Base-by-base conservation (phyloP, 2,113 vertebrate species). In the Rafetus swinhoei region DNA sequence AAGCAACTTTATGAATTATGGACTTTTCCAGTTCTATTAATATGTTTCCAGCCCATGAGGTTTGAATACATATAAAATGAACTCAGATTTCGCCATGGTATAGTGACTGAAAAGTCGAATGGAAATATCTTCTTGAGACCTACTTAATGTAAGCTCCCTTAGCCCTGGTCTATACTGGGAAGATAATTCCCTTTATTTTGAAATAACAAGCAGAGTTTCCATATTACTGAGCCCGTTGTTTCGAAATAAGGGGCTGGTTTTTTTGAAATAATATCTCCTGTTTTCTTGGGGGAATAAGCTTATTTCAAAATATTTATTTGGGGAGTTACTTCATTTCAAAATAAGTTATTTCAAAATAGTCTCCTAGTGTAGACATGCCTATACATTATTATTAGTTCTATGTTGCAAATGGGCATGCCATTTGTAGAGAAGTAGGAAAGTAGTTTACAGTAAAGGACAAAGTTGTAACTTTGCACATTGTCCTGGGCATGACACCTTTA, bases 81-180 rank as follows among this genome's bases (percentile, higher is more conserved):
- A 13, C 15, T 32, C 62, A 69, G 15, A 13, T 69, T 69, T n/a
- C 32, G 14, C 27, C 7, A 27, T 24, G 25, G 53, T 85, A 84
- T 29, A 65, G 35, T 74, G 54, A 60, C 85, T 94, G 84, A 90
- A 92, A 90, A 35, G 5, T 22, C 56, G 91, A 94, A 90, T 79
- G 14, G 82, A 84, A 92, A 90, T 7, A 50, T 88, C 92, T 76
- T 95, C 3, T 91, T 92, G 92, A 60, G 18, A 65, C 86, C 53
- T 87, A 27, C 27, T 86, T 93, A 88, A 92, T 24, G 25, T 59
- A 59, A 59, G 57, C 24, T 54, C 53, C 19, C 45, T 45, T 45
- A 45, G 45, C 45, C 45, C 45, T 45, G 45, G 45, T 45, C 45
- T 45, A 45, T 45, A 45, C 45, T 45, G 45, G 5, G 45, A 45